These are phyloP conservation scores for Notarius quadriscutis DNA, from an alignment of 2,113 vertebrate species.

Conservation along the genomic window DNA sequence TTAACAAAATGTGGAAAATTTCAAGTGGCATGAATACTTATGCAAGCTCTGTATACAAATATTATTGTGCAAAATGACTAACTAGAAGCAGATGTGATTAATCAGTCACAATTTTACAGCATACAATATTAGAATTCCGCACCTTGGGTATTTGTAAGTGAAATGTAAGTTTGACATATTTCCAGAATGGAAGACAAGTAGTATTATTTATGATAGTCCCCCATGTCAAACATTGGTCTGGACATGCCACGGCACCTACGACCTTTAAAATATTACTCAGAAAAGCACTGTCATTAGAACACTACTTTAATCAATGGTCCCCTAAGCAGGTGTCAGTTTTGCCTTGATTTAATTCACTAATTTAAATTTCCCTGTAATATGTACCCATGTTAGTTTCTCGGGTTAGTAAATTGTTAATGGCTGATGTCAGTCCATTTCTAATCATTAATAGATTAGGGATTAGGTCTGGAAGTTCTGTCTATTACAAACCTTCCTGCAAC, in stretches of 20 bases:
- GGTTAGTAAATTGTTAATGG: constrained; percentile 43
- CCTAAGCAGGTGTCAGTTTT: not conserved
- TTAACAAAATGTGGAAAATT: not conserved
- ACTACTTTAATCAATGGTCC: not conserved
- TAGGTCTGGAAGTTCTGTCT: constrained; percentile 23
- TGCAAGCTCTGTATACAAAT: not conserved
- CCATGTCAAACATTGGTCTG: not conserved
- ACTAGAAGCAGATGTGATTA: not conserved
- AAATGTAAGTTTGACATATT: not conserved
- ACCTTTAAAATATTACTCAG: not conserved
- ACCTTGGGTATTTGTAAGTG: not conserved
- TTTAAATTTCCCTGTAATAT: not conserved
- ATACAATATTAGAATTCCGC: not conserved
- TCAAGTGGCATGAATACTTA: not conserved
- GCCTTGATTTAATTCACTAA: not conserved
- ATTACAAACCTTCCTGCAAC: constrained; percentile 61
- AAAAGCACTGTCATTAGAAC: not conserved
- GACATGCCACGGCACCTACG: not conserved
- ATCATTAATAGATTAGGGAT: constrained; percentile 37
- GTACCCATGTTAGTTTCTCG: constrained; percentile 41
- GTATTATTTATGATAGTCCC: not conserved
- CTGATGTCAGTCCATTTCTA: constrained; percentile 15
- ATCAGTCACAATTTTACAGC: not conserved
- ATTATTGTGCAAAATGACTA: not conserved
- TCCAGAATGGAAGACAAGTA: not conserved